These are phyloP conservation scores for Pterostichus madidus DNA, from an alignment of 2,888 invertebrate genomes.

Conservation along the genomic window DNA sequence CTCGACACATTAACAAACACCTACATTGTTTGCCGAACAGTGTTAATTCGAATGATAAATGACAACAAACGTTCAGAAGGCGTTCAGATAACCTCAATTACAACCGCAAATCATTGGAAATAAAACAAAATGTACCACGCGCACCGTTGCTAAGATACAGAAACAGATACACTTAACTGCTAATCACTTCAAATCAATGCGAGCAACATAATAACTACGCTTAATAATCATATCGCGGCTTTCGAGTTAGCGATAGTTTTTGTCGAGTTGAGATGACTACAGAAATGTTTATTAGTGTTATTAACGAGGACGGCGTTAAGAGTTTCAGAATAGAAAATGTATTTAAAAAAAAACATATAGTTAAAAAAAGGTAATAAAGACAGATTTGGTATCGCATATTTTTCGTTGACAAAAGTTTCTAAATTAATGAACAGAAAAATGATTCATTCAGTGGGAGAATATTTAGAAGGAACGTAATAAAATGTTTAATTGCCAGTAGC, in stretches of 20 bases:
- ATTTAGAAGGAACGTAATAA: no score
- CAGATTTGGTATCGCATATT: not conserved
- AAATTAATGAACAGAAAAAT: no score
- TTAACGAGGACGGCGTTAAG: no score
- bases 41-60: conserved; percentile 49
- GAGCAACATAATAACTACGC: not conserved
- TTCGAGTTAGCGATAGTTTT: not conserved
- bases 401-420: not conserved
- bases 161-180: conserved; percentile 8
- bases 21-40: conserved; percentile 34
- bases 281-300: no score
- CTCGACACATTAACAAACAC: conserved; percentile 28
- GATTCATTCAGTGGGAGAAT: no score
- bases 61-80: conserved; percentile 35
- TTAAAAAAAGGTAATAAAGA: no score
- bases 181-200: conserved; percentile 23
- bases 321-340: no score
- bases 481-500: no score
- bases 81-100: conserved; percentile 48
- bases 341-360: no score
- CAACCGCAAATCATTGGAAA: conserved; percentile 37
- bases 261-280: not conserved
- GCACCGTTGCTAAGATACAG: conserved; percentile 9
- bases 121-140: conserved; percentile 39
- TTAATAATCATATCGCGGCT: conserved; percentile 4